Evolutionary conservation across 92 coral and sea anemone species (phyloP), one percentile per base, ranked within the genome.

Genomic region (Epizoanthus illoricatus): DNA sequence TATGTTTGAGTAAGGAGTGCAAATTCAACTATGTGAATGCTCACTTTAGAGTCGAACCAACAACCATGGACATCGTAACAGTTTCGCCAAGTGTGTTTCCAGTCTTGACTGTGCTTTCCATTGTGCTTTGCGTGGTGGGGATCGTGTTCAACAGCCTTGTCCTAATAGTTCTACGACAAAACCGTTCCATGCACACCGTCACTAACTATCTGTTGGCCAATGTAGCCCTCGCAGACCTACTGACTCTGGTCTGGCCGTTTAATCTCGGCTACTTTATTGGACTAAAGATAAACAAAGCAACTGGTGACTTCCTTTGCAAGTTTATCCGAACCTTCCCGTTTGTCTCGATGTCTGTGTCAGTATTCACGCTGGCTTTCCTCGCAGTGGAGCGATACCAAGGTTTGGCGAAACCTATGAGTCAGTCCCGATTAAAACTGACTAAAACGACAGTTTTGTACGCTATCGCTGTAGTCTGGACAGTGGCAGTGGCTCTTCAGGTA

Each of bases 121-220:
- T 69, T 69, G 74, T 69, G 55, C 3, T 69, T 9, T 13, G 74
- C 43, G 20, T 69, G 15, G 54, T 69, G 7, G 74, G 74, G 52
- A 33, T 33, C 10, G 74, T 69, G 74, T 69, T 69, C 20, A 69
- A 69, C 21, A 69, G 19, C 23, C 19, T 69, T 1, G 74, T 69
- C 56, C 74, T 69, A 12, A 16, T 10, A 39, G 74, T 69, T 40
- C 56, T 69, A 39, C 74, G 24, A 40, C 74, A 69, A 16, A 16
- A 36, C 20, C 74, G 74, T 47, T 41, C 74, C 74, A 69, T 69
- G 74, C 74, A 69, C 10, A 69, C 74, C 17, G 52, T 16, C 52
- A 69, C 74, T 4, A 69, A 69, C 43, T 69, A 69, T 69, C 54
- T 69, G 74, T 18, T 69, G 55, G 74, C 74, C 16, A 69, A 69